Conservation (phyloP, 2,797 vertebrate genomes). For the Pseudochirops corinnae region DNA sequence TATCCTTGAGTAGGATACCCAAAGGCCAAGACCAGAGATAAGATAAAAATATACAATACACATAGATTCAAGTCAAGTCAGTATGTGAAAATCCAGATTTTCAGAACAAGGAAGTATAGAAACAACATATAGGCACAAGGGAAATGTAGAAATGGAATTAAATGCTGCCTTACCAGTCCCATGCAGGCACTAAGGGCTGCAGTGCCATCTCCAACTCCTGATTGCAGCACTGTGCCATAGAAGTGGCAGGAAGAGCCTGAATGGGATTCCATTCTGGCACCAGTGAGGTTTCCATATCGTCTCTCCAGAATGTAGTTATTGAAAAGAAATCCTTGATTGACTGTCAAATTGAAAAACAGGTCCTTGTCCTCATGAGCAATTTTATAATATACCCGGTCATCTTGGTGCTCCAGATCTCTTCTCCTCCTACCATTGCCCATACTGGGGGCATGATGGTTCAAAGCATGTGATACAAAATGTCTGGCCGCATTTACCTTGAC, state of each 20-base stretch:
- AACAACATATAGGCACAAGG: background rate
- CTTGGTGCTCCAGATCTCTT: constrained; percentile 83
- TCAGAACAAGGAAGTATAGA: background rate
- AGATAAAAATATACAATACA: background rate
- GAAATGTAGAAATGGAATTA: background rate
- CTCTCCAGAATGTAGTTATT: constrained; percentile 91
- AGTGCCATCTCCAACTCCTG: constrained; percentile 77
- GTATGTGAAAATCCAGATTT: constrained; percentile 3
- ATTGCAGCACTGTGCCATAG: constrained; percentile 87
- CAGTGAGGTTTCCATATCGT: constrained; percentile 86
- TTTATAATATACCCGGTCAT: constrained; percentile 89
- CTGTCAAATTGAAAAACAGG: constrained; percentile 91
- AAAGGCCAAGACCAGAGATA: background rate
- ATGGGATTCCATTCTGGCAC: constrained; percentile 76
- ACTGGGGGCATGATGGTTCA: constrained; percentile 87
- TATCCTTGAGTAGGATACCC: background rate
- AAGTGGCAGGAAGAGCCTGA: constrained; percentile 89
- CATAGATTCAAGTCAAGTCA: background rate
- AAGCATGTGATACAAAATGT: constrained; percentile 90
- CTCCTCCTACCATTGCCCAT: constrained; percentile 80
- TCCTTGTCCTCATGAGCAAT: constrained; percentile 86
- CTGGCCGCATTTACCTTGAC: constrained; percentile 88
- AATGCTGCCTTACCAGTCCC: constrained; percentile 92
- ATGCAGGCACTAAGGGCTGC: constrained; percentile 93
- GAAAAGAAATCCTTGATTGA: constrained; percentile 89